phyloP scores from a whole-genome alignment of 2,113 vertebrate species.

The Osmerus eperlanus region DNA sequence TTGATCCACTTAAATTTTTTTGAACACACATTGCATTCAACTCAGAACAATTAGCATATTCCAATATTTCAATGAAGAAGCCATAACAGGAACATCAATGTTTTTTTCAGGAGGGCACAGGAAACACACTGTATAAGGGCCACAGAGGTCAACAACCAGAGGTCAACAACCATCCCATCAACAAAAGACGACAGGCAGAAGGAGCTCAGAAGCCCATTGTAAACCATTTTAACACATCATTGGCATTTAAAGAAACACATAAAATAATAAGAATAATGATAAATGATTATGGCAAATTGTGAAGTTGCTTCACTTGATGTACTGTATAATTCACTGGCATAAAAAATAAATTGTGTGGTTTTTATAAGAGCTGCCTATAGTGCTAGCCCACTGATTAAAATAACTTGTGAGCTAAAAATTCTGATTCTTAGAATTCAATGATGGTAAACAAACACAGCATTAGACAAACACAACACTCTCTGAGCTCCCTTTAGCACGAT shows the following conservation, averaged over 20 bases:
- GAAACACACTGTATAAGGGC: slow-evolving; percentile 66
- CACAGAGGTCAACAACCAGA: slow-evolving; percentile 71
- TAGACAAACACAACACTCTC: slow-evolving; percentile 37
- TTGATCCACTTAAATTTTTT: slow-evolving; percentile 56
- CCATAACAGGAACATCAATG: slow-evolving; percentile 66
- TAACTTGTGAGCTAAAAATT: slow-evolving; percentile 12
- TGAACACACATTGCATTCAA: slow-evolving; percentile 72
- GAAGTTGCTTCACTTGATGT: slow-evolving; percentile 38
- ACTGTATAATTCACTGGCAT: slow-evolving; percentile 45
- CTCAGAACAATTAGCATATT: slow-evolving; percentile 72
- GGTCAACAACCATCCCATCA: slow-evolving; percentile 69
- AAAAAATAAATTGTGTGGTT: slow-evolving; percentile 47
- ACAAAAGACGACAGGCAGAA: slow-evolving; percentile 62
- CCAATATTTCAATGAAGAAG: slow-evolving; percentile 72
- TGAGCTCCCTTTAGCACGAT: slow-evolving; percentile 45
- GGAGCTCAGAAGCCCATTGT: slow-evolving; percentile 61
- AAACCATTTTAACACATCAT: slow-evolving; percentile 66
- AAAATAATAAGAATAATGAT: slow-evolving; percentile 33
- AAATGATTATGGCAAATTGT: slow-evolving; percentile 51
- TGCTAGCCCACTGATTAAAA: slow-evolving; percentile 46
- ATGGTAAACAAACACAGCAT: slow-evolving; percentile 53
- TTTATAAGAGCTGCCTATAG: slow-evolving; percentile 49
- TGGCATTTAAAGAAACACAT: slow-evolving; percentile 52
- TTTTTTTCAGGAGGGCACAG: slow-evolving; percentile 60
- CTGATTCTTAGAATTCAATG: slow-evolving; percentile 32